Conservation (phyloP, 2,888 invertebrate species). For the Willowsia nigromaculata region DNA sequence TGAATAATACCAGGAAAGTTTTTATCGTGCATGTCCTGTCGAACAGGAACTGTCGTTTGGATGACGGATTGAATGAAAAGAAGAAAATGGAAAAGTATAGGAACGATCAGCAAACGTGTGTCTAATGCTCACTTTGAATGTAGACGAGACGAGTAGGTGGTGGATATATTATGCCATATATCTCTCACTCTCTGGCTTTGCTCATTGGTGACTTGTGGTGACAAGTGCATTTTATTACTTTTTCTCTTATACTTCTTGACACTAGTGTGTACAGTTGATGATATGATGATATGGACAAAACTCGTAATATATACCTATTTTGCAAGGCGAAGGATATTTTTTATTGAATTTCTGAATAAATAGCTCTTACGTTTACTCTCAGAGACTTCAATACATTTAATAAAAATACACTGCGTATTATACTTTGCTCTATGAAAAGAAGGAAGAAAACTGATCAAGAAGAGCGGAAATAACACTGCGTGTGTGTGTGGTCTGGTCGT, state of each 20-base stretch:
- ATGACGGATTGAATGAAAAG: conserved; percentile 59
- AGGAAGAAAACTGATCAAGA: not conserved
- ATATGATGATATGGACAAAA: not conserved
- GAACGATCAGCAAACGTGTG: not conserved
- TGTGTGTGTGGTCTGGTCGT: not conserved
- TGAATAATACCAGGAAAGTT: not conserved
- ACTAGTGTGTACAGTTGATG: not conserved
- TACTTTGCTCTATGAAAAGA: too few species aligned
- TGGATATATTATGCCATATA: conserved; percentile 41
- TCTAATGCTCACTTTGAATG: not conserved
- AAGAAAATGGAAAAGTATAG: not conserved
- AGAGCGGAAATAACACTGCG: not conserved
- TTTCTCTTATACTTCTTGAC: not conserved
- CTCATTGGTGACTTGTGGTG: conserved; percentile 62
- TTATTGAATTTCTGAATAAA: not conserved
- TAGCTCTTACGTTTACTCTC: not conserved
- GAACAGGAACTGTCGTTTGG: conserved; percentile 41
- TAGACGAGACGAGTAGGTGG: not conserved
- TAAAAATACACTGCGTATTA: not conserved
- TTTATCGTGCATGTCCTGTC: conserved; percentile 37
- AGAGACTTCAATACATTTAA: not conserved
- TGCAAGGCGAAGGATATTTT: conserved; percentile 5
- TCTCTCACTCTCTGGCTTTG: conserved; percentile 20
- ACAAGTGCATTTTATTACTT: conserved; percentile 67
- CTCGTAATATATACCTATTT: conserved; percentile 3